Evolutionary conservation across 2,888 invertebrate genomes (phyloP).

Genomic region (Trichopoda pennipes): DNA sequence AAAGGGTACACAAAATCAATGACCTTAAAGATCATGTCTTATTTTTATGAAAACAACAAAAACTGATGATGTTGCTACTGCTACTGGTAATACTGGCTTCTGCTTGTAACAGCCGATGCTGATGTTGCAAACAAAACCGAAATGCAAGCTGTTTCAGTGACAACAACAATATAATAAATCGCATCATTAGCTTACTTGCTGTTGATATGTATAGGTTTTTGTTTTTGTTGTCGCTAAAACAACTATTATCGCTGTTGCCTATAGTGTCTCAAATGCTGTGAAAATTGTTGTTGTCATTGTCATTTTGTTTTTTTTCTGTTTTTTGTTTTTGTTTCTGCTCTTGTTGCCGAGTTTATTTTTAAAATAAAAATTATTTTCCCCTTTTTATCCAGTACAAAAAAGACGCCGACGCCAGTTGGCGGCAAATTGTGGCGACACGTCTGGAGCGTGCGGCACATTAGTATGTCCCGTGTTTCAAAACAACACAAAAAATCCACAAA

Average conservation of each 20-base stretch:
- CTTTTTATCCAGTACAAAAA: constrained; percentile 64
- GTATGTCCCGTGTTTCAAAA: constrained; percentile 66
- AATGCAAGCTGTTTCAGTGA: constrained; percentile 28
- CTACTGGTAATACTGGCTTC: constrained; percentile 19
- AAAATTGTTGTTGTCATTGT: constrained; percentile 68
- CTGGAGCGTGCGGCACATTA: constrained; percentile 74
- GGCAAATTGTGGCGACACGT: constrained; percentile 79
- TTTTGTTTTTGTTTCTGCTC: constrained; percentile 39
- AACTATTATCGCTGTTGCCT: constrained; percentile 14
- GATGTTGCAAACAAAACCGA: constrained; percentile 40
- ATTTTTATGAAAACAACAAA: constrained; percentile 43
- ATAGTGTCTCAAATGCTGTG: constrained; percentile 50
- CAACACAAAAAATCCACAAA: constrained; percentile 54
- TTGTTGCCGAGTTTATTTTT: constrained; percentile 67
- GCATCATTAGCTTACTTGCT: constrained; percentile 72
- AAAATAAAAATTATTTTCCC: constrained; percentile 70
- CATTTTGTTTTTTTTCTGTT: constrained; percentile 55
- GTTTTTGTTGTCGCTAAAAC: neutral
- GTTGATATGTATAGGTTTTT: constrained; percentile 12
- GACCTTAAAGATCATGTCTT: constrained; percentile 68
- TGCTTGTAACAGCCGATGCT: constrained; percentile 27
- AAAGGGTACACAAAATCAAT: constrained; percentile 51
- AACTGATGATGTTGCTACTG: constrained; percentile 15
- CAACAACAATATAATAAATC: constrained; percentile 71
- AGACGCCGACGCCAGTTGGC: constrained; percentile 75